Evolutionary conservation across 2,113 vertebrate species (phyloP).

Genomic region (Pogona vitticeps): DNA sequence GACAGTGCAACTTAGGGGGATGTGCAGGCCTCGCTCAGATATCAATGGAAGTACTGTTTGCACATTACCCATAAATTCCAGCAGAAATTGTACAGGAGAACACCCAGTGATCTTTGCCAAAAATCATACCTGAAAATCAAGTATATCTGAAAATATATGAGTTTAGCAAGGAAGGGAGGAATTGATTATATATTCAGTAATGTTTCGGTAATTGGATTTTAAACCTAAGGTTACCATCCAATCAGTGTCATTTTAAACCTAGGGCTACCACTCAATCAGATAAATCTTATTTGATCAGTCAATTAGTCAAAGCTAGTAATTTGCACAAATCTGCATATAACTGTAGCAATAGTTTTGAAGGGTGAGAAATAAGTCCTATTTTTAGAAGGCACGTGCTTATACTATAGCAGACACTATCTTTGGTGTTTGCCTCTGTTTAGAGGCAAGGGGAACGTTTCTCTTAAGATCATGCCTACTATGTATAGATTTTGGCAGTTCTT

Average conservation of each 20-base stretch:
- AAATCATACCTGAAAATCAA: background rate
- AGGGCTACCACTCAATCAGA: background rate
- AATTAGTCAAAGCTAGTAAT: background rate
- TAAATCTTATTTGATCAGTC: background rate
- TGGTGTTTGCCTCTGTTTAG: too few species aligned
- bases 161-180: background rate
- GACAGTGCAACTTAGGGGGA: background rate
- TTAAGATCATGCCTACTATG: too few species aligned
- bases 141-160: background rate
- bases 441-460: too few species aligned
- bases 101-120: background rate
- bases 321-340: background rate
- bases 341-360: background rate
- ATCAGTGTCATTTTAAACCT: background rate
- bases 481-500: too few species aligned
- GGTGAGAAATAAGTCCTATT: background rate
- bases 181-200: background rate
- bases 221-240: too few species aligned
- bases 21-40: background rate
- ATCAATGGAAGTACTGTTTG: background rate
- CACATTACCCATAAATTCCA: background rate
- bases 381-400: too few species aligned
- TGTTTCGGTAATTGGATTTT: background rate
- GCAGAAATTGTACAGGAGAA: background rate
- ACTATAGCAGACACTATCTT: too few species aligned